Base-by-base conservation (phyloP, 2,113 vertebrate genomes). In the Rhinogobius similis region DNA sequence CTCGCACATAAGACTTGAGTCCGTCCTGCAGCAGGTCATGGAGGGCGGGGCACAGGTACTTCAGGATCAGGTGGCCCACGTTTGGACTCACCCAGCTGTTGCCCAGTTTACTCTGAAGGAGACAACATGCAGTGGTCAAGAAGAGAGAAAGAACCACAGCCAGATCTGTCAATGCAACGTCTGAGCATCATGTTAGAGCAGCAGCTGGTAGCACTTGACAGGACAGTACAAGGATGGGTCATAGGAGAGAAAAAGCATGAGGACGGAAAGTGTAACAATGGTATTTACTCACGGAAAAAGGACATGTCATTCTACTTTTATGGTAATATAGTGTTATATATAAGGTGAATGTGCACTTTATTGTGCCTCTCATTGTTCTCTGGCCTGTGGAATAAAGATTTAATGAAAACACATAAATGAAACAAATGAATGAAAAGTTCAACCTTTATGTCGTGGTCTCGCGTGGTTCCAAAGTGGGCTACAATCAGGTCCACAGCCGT, bases 31-130 rank as follows among this genome's bases (percentile, higher is more conserved):
- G 90, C 18, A 99, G 87, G 1, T 95, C 94, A 3, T 79, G 91
- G 70, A 99, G 93, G 5, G 98, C 98, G 0, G 98, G 98, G 43
- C 98, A 99, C 76, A 99, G 87, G 88, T 99, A 99, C 87, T 99
- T 99, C 85, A 98, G 92, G 84, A 99, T 94, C 53, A 99, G 93
- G 84, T 99, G 98, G 7, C 96, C 97, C 67, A 99, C 93, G 0
- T 99, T 99, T 53, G 98, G 98, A 90, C 97, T 99, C 70, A 99
- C 96, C 0, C 96, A 98, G 82, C 97, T 99, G 91, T 99, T 99
- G 10, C 98, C 98, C 68, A 99, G 90, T 72, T 99, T 99, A 1
- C 96, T 95, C 98, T 99, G 92, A 12, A 48, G 24, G 36, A 36
- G 16, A 26, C 2, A 38, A 20, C 1, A 62, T 7, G 12, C 14